Conservation (phyloP, 1,140 invertebrate species). For the Zaprionus kolodkinae region DNA sequence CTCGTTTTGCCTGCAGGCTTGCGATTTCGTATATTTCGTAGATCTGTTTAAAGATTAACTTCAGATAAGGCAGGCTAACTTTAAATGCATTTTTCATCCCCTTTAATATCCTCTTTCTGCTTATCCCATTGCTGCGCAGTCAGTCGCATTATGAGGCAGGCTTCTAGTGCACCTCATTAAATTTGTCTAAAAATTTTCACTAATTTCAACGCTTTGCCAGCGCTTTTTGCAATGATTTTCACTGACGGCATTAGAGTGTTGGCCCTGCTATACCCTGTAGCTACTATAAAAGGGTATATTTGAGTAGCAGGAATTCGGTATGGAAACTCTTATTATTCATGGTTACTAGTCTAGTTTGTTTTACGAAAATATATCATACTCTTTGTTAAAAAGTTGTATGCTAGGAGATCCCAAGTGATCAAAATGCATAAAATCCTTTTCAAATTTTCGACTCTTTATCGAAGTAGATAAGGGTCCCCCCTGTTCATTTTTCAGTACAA, state of each 20-base stretch:
- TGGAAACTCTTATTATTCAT: too few species aligned
- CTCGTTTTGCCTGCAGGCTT: not conserved
- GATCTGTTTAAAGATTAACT: not conserved
- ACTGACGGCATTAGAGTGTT: conserved; percentile 36
- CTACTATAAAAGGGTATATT: not conserved
- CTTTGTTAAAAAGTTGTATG: too few species aligned
- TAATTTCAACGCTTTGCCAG: conserved; percentile 37
- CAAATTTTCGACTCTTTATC: too few species aligned
- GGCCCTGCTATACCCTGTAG: conserved; percentile 6
- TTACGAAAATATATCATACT: too few species aligned
- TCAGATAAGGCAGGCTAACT: not conserved
- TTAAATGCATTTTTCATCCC: not conserved
- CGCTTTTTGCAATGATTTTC: conserved; percentile 41
- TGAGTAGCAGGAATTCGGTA: too few species aligned
- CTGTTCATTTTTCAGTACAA: too few species aligned
- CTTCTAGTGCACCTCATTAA: conserved; percentile 58
- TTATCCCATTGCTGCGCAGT: conserved; percentile 34
- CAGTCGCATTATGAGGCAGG: conserved; percentile 47
- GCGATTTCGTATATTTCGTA: not conserved
- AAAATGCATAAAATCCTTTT: too few species aligned
- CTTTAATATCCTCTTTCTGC: too few species aligned
- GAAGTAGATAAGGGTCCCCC: too few species aligned
- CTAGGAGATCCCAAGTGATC: too few species aligned
- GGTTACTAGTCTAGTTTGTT: too few species aligned
- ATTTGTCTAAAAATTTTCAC: conserved; percentile 61